Percentiles rank a stretch among this genome's conserved stretches.
Evolutionary conservation across 2,888 invertebrate species (phyloP).

Genomic region (Synanthedon andrenaeformis): DNA sequence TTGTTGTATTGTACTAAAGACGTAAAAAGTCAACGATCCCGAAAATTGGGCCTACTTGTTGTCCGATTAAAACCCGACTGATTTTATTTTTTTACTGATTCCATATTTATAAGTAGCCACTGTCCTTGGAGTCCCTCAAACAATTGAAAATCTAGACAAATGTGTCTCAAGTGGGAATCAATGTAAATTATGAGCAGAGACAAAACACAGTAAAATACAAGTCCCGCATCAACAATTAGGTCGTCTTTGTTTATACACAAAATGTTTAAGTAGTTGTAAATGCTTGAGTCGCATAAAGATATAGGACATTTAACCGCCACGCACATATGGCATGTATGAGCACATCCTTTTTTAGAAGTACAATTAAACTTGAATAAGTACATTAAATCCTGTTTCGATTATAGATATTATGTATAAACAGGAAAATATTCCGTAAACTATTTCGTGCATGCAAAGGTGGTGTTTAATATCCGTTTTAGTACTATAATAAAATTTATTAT

Average conservation of each 20-base stretch:
- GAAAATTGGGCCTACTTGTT: slow-evolving; percentile 13
- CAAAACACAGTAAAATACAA: slow-evolving; percentile 40
- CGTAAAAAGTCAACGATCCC: slow-evolving; percentile 3
- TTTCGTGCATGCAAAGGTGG: too few relatives aligned
- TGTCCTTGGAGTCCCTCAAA: slow-evolving; percentile 51
- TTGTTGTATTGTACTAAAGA: slow-evolving; percentile 4
- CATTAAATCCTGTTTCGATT: too few relatives aligned
- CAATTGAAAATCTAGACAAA: slow-evolving; percentile 52
- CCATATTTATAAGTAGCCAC: slow-evolving; percentile 44
- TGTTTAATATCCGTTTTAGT: too few relatives aligned
- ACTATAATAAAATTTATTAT: too few relatives aligned
- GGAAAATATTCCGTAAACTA: too few relatives aligned
- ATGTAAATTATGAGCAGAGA: slow-evolving; percentile 56
- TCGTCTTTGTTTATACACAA: slow-evolving; percentile 45
- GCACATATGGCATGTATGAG: background rate
- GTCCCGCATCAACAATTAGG: slow-evolving; percentile 51
- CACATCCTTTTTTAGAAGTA: background rate
- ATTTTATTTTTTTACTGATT: slow-evolving; percentile 31
- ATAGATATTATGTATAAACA: too few relatives aligned
- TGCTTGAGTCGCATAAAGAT: slow-evolving; percentile 21
- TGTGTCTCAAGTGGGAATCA: slow-evolving; percentile 46
- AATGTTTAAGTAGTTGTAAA: slow-evolving; percentile 23
- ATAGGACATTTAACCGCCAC: slow-evolving; percentile 5
- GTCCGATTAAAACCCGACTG: slow-evolving; percentile 32
- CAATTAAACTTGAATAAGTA: background rate